A percentile compares a stretch with the other conserved stretches of the same genome.
These are phyloP conservation scores for Gari tellinella DNA, from an alignment of 2,888 invertebrate genomes.

Conservation along the genomic window DNA sequence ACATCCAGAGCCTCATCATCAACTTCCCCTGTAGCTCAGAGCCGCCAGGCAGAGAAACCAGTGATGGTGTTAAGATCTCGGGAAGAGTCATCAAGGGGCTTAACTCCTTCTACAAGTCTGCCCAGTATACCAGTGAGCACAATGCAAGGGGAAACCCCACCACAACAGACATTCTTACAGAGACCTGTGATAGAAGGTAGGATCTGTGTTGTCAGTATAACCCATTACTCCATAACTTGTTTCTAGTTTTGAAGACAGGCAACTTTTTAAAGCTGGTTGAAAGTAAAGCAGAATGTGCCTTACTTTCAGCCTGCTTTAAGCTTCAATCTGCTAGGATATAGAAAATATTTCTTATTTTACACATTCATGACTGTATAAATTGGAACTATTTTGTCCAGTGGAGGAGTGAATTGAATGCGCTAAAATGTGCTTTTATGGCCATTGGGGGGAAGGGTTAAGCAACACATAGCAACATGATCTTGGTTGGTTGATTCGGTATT, in stretches of 20 bases:
- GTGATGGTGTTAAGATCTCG: constrained; percentile 66
- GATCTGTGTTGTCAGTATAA: neutral
- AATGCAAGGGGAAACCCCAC: constrained; percentile 51
- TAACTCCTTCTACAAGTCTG: constrained; percentile 35
- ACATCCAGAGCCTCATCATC: constrained; percentile 33
- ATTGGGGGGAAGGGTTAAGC: neutral
- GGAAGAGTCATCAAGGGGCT: constrained; percentile 52
- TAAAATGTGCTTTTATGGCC: neutral
- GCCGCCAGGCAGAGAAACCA: constrained; percentile 62
- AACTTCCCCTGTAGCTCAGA: constrained; percentile 40
- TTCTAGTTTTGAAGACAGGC: too few relatives aligned
- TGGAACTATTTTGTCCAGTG: too few relatives aligned
- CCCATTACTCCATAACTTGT: constrained; percentile 5
- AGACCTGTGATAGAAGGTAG: constrained; percentile 48
- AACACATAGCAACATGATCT: too few relatives aligned
- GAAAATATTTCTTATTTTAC: too few relatives aligned
- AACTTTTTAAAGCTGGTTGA: too few relatives aligned
- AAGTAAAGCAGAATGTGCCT: too few relatives aligned
- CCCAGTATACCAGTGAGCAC: constrained; percentile 55
- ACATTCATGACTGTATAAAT: too few relatives aligned
- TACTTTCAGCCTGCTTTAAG: too few relatives aligned
- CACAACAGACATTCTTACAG: constrained; percentile 56
- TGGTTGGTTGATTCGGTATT: too few relatives aligned
- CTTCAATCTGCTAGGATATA: too few relatives aligned
- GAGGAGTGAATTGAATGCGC: too few relatives aligned